phyloP scores from a whole-genome alignment of 1,140 invertebrate species.

The Drosophila tristis region DNA sequence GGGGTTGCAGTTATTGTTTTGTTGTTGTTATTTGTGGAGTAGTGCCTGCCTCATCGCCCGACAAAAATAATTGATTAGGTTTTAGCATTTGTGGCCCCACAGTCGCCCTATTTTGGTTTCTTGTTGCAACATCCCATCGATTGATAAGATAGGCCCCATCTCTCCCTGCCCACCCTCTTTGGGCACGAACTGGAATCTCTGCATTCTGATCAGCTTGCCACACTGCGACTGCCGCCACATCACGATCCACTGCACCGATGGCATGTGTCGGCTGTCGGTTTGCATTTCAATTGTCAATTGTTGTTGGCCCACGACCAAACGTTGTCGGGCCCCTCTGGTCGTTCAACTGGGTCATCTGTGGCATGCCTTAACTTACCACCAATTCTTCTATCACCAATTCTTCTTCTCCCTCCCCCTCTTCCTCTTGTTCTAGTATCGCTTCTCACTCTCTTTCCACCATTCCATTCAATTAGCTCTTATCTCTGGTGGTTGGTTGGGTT shows the following conservation, averaged over 20 bases:
- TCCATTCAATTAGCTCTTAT: slow-evolving; percentile 47
- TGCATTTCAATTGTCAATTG: slow-evolving; percentile 65
- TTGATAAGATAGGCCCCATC: slow-evolving; percentile 20
- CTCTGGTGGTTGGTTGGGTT: slow-evolving; percentile 1
- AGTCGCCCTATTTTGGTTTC: slow-evolving; percentile 1
- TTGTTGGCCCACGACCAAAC: slow-evolving; percentile 3
- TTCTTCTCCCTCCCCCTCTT: slow-evolving; percentile 1
- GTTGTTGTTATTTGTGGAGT: neutral
- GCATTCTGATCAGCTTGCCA: slow-evolving; percentile 15
- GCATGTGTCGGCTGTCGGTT: slow-evolving; percentile 51
- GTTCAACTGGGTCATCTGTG: slow-evolving; percentile 51
- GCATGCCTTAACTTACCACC: slow-evolving; percentile 16
- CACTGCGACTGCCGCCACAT: slow-evolving; percentile 17
- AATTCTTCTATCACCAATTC: neutral
- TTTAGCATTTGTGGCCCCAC: slow-evolving; percentile 13
- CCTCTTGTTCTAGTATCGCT: neutral
- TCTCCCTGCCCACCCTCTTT: neutral
- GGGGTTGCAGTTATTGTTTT: too few species aligned
- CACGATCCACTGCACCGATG: slow-evolving; percentile 53
- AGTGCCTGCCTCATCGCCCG: too few species aligned
- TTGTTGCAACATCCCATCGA: slow-evolving; percentile 16
- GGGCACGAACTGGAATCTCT: slow-evolving; percentile 19
- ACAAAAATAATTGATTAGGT: slow-evolving; percentile 5
- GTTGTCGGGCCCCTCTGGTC: neutral
- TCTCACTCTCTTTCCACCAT: neutral